Percentiles rank a stretch among this genome's conserved stretches.
Conservation (phyloP, 2,888 invertebrate species). For the Syrista parreyssii region DNA sequence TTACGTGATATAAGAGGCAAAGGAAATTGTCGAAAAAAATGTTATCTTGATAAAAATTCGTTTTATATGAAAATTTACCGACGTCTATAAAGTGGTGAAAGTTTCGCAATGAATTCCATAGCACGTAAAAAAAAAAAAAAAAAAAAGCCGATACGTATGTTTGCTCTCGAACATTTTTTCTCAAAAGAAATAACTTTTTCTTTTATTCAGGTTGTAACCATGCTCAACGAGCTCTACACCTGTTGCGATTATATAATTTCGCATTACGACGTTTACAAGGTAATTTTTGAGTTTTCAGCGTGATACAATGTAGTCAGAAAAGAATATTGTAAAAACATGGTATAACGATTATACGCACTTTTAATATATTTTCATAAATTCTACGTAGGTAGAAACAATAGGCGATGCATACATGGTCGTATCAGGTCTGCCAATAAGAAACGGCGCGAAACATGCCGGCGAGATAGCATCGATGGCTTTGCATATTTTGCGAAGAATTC, state of each 20-base stretch:
- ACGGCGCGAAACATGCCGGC: constrained; percentile 79
- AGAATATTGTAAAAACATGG: no score
- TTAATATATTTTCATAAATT: constrained; percentile 11
- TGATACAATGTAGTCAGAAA: constrained; percentile 2
- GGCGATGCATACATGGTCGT: constrained; percentile 87
- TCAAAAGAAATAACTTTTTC: not conserved
- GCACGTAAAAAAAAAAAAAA: not conserved
- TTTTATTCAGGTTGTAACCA: constrained; percentile 79
- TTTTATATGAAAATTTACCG: no score
- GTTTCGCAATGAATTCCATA: no score
- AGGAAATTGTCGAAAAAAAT: no score
- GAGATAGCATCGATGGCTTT: constrained; percentile 84
- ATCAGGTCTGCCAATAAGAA: constrained; percentile 80
- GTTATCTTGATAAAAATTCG: no score
- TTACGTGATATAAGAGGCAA: not conserved
- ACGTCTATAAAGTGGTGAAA: no score
- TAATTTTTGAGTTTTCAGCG: constrained; percentile 45
- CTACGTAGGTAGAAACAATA: constrained; percentile 79
- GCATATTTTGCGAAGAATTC: constrained; percentile 77
- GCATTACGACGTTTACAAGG: constrained; percentile 88
- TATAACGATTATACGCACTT: not conserved
- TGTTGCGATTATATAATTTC: constrained; percentile 90
- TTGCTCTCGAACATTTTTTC: not conserved
- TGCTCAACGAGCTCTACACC: constrained; percentile 89
- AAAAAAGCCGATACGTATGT: not conserved